Evolutionary conservation across 2,113 vertebrate genomes (phyloP).

Genomic region (Anthoscopus minutus): DNA sequence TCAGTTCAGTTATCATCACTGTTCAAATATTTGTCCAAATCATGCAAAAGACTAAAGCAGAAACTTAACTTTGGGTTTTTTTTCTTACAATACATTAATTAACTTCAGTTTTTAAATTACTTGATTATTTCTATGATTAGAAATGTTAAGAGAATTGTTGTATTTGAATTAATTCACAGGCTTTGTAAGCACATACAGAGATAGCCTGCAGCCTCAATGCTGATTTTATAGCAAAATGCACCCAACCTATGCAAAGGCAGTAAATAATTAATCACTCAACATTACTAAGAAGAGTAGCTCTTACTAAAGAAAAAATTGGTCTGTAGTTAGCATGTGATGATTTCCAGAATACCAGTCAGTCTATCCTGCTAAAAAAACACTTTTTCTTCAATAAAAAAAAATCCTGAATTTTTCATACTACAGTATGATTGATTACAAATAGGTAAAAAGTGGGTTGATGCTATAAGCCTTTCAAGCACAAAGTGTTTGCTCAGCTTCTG

Average conservation of each 20-base stretch:
- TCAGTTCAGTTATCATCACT: not conserved
- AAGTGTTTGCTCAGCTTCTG: not conserved
- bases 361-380: not conserved
- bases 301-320: not conserved
- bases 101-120: conserved; percentile 3
- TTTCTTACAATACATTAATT: conserved; percentile 26
- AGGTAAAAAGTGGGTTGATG: not conserved
- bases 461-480: not conserved
- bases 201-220: not conserved
- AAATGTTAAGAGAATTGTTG: conserved; percentile 25
- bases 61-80: conserved; percentile 20
- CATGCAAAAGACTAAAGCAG: not conserved
- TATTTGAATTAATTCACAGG: conserved; percentile 8
- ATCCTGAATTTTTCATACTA: not conserved
- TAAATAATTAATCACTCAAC: conserved; percentile 30
- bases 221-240: not conserved
- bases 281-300: not conserved
- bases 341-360: not conserved
- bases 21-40: not conserved
- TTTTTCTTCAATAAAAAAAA: not conserved
- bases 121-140: conserved; percentile 6
- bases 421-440: not conserved
- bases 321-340: not conserved
- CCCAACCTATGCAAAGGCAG: not conserved
- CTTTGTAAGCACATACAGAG: not conserved